phyloP scores from a whole-genome alignment of 2,113 vertebrate genomes.

The Antechinus flavipes region DNA sequence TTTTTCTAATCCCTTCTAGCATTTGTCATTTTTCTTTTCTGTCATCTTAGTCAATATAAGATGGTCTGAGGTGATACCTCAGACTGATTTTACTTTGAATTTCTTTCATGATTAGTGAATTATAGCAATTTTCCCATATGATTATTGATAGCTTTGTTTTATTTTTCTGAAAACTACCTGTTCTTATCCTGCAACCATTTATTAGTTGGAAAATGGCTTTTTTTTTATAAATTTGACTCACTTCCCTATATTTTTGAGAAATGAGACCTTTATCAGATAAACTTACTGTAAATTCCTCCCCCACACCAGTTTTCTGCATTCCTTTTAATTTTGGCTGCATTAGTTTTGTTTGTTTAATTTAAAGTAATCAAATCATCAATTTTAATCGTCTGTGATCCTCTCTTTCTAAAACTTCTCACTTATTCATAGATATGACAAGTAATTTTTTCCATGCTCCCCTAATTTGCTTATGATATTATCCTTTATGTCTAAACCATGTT shows the following conservation, averaged over 20 bases:
- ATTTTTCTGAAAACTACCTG: neutral
- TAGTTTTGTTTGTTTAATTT: neutral
- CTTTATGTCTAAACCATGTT: neutral
- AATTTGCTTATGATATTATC: neutral
- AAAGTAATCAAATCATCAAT: neutral
- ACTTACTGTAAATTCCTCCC: neutral
- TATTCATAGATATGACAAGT: neutral
- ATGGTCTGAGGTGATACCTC: neutral
- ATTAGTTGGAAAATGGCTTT: neutral
- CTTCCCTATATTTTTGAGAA: neutral
- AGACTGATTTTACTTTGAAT: neutral
- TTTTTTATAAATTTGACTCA: neutral
- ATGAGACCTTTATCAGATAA: neutral
- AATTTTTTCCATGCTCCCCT: neutral
- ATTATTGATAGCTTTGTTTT: neutral
- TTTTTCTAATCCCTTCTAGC: neutral
- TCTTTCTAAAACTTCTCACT: neutral
- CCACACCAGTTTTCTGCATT: neutral
- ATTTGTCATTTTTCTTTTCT: neutral
- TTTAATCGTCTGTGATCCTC: neutral
- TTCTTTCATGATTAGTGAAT: neutral
- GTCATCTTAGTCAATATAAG: neutral
- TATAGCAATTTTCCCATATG: neutral
- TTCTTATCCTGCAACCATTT: neutral
- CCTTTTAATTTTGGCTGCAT: neutral